A percentile compares a stretch with the other conserved stretches of the same genome.
Evolutionary conservation across 2,888 invertebrate genomes (phyloP).

Genomic region (Tipula vernalis): DNA sequence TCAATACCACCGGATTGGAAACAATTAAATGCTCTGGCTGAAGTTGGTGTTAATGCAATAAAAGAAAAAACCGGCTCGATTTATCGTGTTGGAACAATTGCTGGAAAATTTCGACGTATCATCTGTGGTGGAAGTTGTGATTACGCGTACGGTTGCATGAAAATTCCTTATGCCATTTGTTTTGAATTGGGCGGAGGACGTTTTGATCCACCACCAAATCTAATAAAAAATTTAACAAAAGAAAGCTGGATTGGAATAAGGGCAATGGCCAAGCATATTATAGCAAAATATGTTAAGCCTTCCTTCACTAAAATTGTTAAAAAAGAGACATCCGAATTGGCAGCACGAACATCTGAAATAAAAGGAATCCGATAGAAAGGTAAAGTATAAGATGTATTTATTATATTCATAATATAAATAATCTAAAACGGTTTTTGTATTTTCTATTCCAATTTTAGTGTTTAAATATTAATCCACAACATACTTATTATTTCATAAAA

Average conservation of each 20-base stretch:
- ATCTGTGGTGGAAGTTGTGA: slow-evolving; percentile 32
- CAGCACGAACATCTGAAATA: neutral
- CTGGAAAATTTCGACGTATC: slow-evolving; percentile 26
- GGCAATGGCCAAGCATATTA: slow-evolving; percentile 32
- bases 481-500: neutral
- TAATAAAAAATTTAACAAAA: slow-evolving; percentile 28
- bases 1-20: slow-evolving; percentile 25
- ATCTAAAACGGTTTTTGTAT: neutral
- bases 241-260: slow-evolving; percentile 34
- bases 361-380: neutral
- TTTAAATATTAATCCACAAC: neutral
- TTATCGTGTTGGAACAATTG: slow-evolving; percentile 32
- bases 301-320: neutral
- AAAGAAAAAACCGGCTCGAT: slow-evolving; percentile 27
- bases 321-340: neutral
- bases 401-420: neutral
- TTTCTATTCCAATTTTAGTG: neutral
- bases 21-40: slow-evolving; percentile 28
- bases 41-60: slow-evolving; percentile 28
- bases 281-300: slow-evolving; percentile 16
- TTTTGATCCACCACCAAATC: slow-evolving; percentile 29
- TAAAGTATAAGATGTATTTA: neutral
- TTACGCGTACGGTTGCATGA: slow-evolving; percentile 30
- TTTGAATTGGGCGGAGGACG: slow-evolving; percentile 31
- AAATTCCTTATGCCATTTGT: slow-evolving; percentile 30